Evolutionary conservation across 1,140 invertebrate genomes (phyloP).

Genomic region (Acromyrmex heyeri): DNA sequence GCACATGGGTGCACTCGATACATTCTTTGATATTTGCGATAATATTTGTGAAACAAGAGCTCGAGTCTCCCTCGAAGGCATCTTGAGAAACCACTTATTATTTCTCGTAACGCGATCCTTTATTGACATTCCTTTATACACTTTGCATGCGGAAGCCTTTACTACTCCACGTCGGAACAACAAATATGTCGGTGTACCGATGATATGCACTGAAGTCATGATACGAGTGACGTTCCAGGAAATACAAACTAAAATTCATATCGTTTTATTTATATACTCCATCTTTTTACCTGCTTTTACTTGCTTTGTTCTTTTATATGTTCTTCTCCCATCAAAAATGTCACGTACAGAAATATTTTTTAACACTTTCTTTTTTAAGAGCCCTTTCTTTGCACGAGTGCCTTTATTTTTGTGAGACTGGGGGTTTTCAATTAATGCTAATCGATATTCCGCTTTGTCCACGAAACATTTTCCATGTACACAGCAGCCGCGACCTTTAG

Average conservation of each 20-base stretch:
- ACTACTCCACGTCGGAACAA: slow-evolving; percentile 4
- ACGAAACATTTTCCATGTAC: slow-evolving; percentile 34
- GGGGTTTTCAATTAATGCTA: slow-evolving; percentile 42
- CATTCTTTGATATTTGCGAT: slow-evolving; percentile 13
- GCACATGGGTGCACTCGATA: neutral
- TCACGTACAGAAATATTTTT: neutral
- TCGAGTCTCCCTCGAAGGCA: slow-evolving; percentile 13
- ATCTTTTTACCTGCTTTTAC: neutral
- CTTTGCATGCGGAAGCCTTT: slow-evolving; percentile 33
- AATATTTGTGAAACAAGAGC: slow-evolving; percentile 49
- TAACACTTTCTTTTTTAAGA: neutral
- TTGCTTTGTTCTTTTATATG: neutral
- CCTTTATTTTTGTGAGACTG: slow-evolving; percentile 17
- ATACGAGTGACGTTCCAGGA: slow-evolving; percentile 21
- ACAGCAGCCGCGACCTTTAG: slow-evolving; percentile 32
- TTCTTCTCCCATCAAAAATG: neutral
- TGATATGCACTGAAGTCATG: neutral
- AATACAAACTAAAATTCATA: neutral
- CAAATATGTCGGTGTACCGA: slow-evolving; percentile 2
- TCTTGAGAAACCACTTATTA: slow-evolving; percentile 44
- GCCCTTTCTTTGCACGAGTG: neutral
- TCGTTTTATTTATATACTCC: neutral
- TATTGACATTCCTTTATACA: slow-evolving; percentile 54
- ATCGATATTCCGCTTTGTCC: slow-evolving; percentile 26
- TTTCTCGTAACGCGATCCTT: slow-evolving; percentile 53